Conservation (phyloP, 2,888 invertebrate species). For the Congeria kusceri region DNA sequence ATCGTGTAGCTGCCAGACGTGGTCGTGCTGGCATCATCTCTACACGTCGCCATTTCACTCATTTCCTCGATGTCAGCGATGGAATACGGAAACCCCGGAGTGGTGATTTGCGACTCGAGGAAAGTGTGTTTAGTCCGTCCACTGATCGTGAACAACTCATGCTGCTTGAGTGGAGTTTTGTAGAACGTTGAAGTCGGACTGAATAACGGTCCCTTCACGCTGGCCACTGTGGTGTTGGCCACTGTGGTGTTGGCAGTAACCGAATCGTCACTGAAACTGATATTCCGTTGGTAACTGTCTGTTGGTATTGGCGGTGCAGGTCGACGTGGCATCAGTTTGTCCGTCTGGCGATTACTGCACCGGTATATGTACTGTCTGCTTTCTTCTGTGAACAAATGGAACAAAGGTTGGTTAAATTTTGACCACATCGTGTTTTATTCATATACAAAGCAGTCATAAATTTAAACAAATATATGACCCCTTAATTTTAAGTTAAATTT, state of each 20-base stretch:
- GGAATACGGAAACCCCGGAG: slow-evolving; percentile 73
- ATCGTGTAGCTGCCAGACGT: slow-evolving; percentile 83
- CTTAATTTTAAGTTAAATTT: neutral
- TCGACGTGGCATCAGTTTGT: slow-evolving; percentile 49
- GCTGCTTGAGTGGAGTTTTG: slow-evolving; percentile 55
- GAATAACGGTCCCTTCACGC: slow-evolving; percentile 29
- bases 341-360: slow-evolving; percentile 11
- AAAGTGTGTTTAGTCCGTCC: slow-evolving; percentile 58
- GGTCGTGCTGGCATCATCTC: slow-evolving; percentile 77
- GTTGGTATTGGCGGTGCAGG: slow-evolving; percentile 48
- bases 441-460: too few species aligned
- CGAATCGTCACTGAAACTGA: slow-evolving; percentile 81
- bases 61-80: slow-evolving; percentile 76
- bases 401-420: neutral
- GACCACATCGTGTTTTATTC: too few species aligned
- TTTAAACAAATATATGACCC: slow-evolving; percentile 8
- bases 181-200: slow-evolving; percentile 43
- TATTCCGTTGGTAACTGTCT: slow-evolving; percentile 71
- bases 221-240: slow-evolving; percentile 51
- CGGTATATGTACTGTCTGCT: slow-evolving; percentile 41
- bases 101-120: slow-evolving; percentile 67
- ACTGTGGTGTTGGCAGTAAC: slow-evolving; percentile 72
- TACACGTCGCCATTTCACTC: slow-evolving; percentile 67
- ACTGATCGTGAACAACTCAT: slow-evolving; percentile 60
- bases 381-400: slow-evolving; percentile 58